These are phyloP conservation scores for Drosophila ercepeae DNA, from an alignment of 1,140 invertebrate species.

Conservation along the genomic window DNA sequence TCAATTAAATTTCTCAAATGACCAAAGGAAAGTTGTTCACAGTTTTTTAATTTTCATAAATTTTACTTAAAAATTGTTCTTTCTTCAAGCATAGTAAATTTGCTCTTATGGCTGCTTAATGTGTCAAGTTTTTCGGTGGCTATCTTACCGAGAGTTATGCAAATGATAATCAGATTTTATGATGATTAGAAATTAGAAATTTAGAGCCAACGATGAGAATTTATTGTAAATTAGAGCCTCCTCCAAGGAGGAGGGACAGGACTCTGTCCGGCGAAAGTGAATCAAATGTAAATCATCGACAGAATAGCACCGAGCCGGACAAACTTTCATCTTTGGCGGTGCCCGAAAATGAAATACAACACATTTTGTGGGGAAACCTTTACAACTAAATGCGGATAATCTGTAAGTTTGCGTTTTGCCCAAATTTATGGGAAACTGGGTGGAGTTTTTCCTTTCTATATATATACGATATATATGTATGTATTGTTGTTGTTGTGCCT, in stretches of 20 bases:
- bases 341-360: conserved; percentile 76
- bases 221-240: conserved; percentile 65
- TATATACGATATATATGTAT: conserved; percentile 19
- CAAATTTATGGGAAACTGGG: conserved; percentile 76
- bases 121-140: conserved; percentile 56
- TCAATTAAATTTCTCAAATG: conserved; percentile 79
- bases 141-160: conserved; percentile 54
- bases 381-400: conserved; percentile 83
- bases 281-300: conserved; percentile 81
- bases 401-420: conserved; percentile 79
- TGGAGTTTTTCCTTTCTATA: conserved; percentile 57
- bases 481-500: conserved; percentile 70
- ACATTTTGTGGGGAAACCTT: conserved; percentile 75
- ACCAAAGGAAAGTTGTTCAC: conserved; percentile 64
- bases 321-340: conserved; percentile 70
- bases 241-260: not conserved
- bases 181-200: conserved; percentile 77
- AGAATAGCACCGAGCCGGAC: conserved; percentile 38
- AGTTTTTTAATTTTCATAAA: conserved; percentile 79
- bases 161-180: conserved; percentile 80
- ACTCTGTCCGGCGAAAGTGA: conserved; percentile 56
- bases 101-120: conserved; percentile 58
- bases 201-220: conserved; percentile 53
- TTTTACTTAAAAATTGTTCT: conserved; percentile 68
- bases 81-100: conserved; percentile 43